A percentile compares a stretch with the other conserved stretches of the same genome.
Conservation (phyloP, 2,113 vertebrate species). For the Solenodon paradoxus region DNA sequence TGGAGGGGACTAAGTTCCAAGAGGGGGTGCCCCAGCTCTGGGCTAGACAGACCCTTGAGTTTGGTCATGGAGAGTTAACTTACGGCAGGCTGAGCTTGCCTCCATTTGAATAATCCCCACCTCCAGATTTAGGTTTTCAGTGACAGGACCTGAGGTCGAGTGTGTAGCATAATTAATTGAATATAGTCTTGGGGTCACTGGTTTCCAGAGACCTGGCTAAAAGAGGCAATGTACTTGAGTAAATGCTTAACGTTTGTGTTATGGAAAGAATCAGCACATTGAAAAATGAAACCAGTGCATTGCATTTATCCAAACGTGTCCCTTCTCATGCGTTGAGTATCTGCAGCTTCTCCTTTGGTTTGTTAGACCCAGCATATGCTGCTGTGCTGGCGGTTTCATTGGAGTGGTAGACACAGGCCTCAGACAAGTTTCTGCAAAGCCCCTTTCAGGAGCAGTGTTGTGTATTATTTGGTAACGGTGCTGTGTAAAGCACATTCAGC, state of each 20-base stretch:
- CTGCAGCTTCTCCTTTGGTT: background rate
- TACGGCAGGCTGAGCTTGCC: background rate
- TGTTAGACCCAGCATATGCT: accelerated
- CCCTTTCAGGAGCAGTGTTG: no score
- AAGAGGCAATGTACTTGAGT: background rate
- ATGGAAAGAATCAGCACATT: background rate
- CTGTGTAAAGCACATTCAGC: background rate
- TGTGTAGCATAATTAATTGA: background rate
- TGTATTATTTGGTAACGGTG: background rate
- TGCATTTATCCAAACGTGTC: background rate
- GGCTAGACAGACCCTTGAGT: no score
- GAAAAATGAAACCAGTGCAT: background rate
- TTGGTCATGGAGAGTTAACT: background rate
- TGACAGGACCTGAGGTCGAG: background rate
- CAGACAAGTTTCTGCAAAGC: no score
- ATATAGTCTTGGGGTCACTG: background rate
- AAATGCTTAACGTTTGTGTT: background rate
- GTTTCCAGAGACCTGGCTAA: background rate
- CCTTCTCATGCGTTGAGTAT: background rate
- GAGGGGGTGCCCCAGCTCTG: background rate
- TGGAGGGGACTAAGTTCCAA: background rate
- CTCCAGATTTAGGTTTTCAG: background rate
- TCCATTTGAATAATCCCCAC: background rate
- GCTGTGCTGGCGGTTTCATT: background rate
- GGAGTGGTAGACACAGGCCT: background rate